Conservation (phyloP, 2,113 vertebrate species). For the Takifugu flavidus region DNA sequence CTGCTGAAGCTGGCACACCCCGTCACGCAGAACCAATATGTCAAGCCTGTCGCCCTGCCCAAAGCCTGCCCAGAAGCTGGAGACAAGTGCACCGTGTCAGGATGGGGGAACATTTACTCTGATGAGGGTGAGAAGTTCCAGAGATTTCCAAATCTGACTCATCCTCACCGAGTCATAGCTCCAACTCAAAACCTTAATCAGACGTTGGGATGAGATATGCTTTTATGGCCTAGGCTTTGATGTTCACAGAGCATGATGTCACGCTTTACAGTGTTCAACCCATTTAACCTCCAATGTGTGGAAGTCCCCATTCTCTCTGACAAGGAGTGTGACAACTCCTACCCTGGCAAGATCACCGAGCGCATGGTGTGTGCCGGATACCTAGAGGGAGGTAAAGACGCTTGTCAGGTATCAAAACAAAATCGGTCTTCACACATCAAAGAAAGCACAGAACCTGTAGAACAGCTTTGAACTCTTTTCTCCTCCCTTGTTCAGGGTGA, state of each 20-base stretch:
- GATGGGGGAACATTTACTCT: constrained; percentile 71
- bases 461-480: background rate
- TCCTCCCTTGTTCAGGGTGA: constrained; percentile 64
- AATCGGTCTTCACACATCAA: background rate
- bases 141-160: background rate
- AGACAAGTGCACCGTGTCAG: constrained; percentile 67
- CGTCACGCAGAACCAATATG: constrained; percentile 42
- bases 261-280: constrained; percentile 61
- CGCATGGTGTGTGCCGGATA: constrained; percentile 77
- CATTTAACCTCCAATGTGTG: constrained; percentile 73
- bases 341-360: constrained; percentile 68
- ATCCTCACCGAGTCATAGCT: too few relatives aligned
- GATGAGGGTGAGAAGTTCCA: constrained; percentile 49
- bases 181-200: too few relatives aligned
- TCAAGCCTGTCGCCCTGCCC: constrained; percentile 65
- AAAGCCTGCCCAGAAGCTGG: constrained; percentile 50
- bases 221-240: too few relatives aligned
- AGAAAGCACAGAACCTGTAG: background rate
- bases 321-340: constrained; percentile 53
- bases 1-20: constrained; percentile 66
- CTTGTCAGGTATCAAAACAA: constrained; percentile 73
- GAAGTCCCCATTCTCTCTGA: constrained; percentile 69
- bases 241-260: too few relatives aligned
- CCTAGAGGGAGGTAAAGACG: constrained; percentile 75
- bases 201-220: too few relatives aligned